Evolutionary conservation across 2,113 vertebrate species (phyloP), one percentile per base, ranked within the genome.

Genomic region (Lasiurus cinereus): DNA sequence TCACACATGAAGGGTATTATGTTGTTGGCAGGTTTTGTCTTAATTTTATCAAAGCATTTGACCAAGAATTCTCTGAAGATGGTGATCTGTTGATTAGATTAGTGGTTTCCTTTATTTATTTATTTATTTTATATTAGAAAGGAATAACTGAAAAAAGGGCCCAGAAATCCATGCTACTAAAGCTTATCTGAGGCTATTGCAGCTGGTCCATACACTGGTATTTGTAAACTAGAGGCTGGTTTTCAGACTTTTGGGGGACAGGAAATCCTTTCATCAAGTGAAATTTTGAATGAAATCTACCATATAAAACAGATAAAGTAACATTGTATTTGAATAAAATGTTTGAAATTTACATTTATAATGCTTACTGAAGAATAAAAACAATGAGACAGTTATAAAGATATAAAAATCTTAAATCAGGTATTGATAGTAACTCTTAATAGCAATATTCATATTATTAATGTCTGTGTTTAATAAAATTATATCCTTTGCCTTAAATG

Each of bases 221-320:
- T 93, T 93, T 29, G 11, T 67, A 29, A 85, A 82, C 54, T 3
- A 5, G 31, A 22, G 14, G 67, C 16, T 19, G 31, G 11, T 54
- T 94, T 87, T 84, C 67, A 84, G 2, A 83, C 80, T 85, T 88
- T 54, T 14, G 24, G 29, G 31, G n/a, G 36, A 21, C 50, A 84
- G 52, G 43, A 39, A 77, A n/a, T 69, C 33, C 31, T 91, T 85
- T 64, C 10, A 15, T 29, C 50, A 70, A 43, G 33, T 76, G 29
- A 70, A 79, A 74, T 80, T 29, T 86, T 48, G 1, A 29, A 16
- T 39, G 56, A 73, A 87, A 70, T 90, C 83, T 5, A 4, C 67
- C 78, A n/a, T 36, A 31, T 62, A 66, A 88, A 67, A 88, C n/a
- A 64, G 52, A 73, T 73, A 64, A 52, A 83, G 36, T 10, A 5